Percentiles rank a stretch among this genome's conserved stretches.
Evolutionary conservation across 2,888 invertebrate genomes (phyloP).

Genomic region (Ecliptopera silaceata): DNA sequence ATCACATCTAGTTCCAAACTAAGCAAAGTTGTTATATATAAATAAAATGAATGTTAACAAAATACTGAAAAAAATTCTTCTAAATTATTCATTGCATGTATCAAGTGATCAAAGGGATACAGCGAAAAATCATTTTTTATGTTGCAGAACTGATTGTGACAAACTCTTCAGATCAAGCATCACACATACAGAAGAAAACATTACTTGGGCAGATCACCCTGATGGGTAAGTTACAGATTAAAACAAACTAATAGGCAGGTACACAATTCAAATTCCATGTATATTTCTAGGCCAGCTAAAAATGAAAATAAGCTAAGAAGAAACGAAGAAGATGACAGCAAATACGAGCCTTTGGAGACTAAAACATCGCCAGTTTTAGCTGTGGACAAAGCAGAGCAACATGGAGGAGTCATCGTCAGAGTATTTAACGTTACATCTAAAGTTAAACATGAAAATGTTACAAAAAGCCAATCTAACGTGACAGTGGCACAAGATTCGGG

Average conservation of each 20-base stretch:
- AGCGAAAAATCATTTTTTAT: background rate
- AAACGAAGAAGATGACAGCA: conserved; percentile 34
- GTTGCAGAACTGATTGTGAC: conserved; percentile 54
- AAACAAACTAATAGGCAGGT: no score
- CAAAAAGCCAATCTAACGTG: background rate
- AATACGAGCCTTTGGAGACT: conserved; percentile 3
- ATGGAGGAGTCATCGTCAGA: conserved; percentile 47
- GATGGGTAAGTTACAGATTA: conserved; percentile 53
- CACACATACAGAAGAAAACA: conserved; percentile 53
- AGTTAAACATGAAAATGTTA: conserved; percentile 5
- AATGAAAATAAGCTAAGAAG: conserved; percentile 49
- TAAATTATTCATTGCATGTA: no score
- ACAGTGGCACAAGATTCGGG: background rate
- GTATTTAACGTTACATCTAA: conserved; percentile 28
- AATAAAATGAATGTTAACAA: no score
- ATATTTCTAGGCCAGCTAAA: conserved; percentile 54
- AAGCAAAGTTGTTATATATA: no score
- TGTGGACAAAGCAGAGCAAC: conserved; percentile 42
- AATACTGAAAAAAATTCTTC: no score
- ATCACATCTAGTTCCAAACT: no score
- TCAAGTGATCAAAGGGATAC: background rate
- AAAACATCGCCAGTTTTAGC: conserved; percentile 1
- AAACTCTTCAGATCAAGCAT: conserved; percentile 58
- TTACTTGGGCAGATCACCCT: conserved; percentile 62
- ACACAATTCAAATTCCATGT: no score